Percentiles rank a stretch among this genome's conserved stretches.
phyloP scores from a whole-genome alignment of 2,797 vertebrate genomes.

The Acanthis flammea region DNA sequence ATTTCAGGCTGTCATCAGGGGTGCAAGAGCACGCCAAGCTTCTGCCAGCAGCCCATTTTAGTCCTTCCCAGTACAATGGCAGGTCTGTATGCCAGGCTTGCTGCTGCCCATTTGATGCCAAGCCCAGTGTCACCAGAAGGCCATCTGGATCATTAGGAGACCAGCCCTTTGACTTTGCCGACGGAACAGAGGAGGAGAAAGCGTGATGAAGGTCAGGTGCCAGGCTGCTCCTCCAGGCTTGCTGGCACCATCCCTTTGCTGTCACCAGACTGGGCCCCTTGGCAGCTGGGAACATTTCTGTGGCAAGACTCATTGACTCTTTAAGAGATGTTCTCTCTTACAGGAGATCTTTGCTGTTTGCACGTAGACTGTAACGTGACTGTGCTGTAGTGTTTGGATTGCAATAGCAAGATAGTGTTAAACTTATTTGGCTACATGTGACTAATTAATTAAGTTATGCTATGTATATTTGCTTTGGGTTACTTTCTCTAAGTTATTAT shows the following conservation, averaged over 20 bases:
- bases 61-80: background rate
- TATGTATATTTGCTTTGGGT: background rate
- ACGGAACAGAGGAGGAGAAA: background rate
- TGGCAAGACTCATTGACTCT: background rate
- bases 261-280: background rate
- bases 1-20: background rate
- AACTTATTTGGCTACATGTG: background rate
- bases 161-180: background rate
- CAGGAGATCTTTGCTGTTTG: background rate
- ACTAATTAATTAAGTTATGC: background rate
- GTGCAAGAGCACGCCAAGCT: background rate
- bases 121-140: background rate
- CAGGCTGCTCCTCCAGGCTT: background rate
- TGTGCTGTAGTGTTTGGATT: background rate
- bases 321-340: background rate
- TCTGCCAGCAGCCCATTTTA: background rate
- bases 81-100: background rate
- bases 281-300: background rate
- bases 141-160: slow-evolving; percentile 29
- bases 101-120: background rate
- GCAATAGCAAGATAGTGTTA: background rate
- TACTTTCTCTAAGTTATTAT: background rate
- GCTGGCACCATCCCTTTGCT: background rate
- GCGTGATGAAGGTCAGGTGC: background rate
- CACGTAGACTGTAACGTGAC: rapidly evolving